phyloP scores from a whole-genome alignment of 2,113 vertebrate species.

The Oncorhynchus nerka region DNA sequence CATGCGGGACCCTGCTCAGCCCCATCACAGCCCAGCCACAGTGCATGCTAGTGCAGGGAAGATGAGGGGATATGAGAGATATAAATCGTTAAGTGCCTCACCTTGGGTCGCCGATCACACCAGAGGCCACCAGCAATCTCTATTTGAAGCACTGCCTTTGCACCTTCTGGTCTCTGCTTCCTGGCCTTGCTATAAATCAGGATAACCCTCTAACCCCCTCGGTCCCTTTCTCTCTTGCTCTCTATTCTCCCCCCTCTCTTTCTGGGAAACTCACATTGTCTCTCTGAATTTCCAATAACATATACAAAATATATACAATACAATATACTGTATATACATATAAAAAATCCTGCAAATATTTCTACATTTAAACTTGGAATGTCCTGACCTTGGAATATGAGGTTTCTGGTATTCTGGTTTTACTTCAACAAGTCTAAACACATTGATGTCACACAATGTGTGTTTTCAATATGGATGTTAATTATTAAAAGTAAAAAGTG shows the following conservation, averaged over 20 bases:
- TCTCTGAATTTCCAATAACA: not conserved
- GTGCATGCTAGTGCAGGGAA: slow-evolving; percentile 49
- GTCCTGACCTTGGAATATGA: no score
- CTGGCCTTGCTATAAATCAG: slow-evolving; percentile 81
- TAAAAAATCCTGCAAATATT: not conserved
- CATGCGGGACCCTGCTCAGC: slow-evolving; percentile 32
- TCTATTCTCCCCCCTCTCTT: not conserved
- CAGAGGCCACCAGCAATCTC: slow-evolving; percentile 79
- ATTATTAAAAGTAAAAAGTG: no score
- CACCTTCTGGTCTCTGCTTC: slow-evolving; percentile 77
- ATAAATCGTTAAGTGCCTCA: slow-evolving; percentile 82
- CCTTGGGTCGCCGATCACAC: slow-evolving; percentile 79
- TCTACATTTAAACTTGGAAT: no score
- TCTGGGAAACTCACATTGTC: not conserved
- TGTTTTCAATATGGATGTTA: no score
- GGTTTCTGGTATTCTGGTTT: no score
- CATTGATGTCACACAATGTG: no score
- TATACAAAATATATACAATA: not conserved
- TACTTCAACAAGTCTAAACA: no score
- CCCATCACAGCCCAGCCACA: slow-evolving; percentile 19
- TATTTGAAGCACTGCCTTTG: slow-evolving; percentile 79
- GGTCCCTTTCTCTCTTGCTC: not conserved
- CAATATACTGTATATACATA: no score
- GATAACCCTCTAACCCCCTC: slow-evolving; percentile 55
- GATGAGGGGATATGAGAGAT: slow-evolving; percentile 74